These are phyloP conservation scores for Nyctibius grandis DNA, from an alignment of 2,797 vertebrate genomes.

Conservation along the genomic window DNA sequence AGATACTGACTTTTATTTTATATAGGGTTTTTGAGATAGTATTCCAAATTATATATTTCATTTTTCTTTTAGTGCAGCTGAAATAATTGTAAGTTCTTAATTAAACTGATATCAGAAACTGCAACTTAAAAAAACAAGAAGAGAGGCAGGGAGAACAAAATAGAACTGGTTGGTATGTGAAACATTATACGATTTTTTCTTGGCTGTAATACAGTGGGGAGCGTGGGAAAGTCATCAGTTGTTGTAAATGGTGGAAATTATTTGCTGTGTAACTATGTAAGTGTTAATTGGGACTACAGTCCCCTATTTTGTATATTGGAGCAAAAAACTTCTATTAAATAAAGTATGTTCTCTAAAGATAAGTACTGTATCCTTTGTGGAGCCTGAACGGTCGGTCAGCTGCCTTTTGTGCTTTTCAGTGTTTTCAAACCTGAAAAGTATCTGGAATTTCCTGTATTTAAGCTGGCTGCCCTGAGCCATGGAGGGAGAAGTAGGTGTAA, in stretches of 20 bases:
- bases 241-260: constrained; percentile 62
- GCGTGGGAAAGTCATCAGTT: constrained; percentile 13
- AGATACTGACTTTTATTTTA: constrained; percentile 47
- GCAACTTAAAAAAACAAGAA: constrained; percentile 18
- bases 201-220: constrained; percentile 51
- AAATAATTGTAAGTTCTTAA: constrained; percentile 44
- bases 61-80: constrained; percentile 62
- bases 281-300: constrained; percentile 69
- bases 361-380: constrained; percentile 51
- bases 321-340: constrained; percentile 90
- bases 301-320: constrained; percentile 79
- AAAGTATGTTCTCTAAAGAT: constrained; percentile 80
- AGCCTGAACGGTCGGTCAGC: background rate
- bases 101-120: constrained; percentile 52
- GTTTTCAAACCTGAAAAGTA: background rate
- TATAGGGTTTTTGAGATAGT: constrained; percentile 20
- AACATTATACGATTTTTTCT: constrained; percentile 21
- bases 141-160: background rate
- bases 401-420: background rate
- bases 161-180: constrained; percentile 4
- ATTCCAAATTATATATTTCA: constrained; percentile 36
- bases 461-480: background rate
- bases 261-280: constrained; percentile 70
- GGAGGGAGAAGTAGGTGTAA: background rate
- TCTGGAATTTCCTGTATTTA: background rate